phyloP scores from a whole-genome alignment of 2,113 vertebrate species.

The western clawed frog (Xenopus tropicalis) region DNA sequence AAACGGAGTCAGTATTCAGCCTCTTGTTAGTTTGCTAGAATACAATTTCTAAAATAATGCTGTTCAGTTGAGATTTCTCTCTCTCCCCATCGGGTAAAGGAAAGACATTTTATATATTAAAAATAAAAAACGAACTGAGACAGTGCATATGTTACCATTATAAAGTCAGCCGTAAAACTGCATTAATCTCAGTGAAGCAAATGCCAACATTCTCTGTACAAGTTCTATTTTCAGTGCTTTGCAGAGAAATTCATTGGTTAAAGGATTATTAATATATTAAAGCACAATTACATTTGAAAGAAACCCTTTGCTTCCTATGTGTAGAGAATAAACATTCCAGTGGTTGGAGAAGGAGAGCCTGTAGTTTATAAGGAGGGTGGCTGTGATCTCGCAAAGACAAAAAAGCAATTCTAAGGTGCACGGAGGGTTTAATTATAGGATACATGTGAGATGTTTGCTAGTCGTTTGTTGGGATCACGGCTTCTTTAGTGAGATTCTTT shows the following conservation, averaged over 20 bases:
- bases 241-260: constrained; percentile 7
- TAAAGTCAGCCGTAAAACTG: no score
- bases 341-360: not conserved
- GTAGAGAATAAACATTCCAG: no score
- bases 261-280: not conserved
- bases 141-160: no score
- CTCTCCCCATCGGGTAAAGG: no score
- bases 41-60: no score
- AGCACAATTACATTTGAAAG: not conserved
- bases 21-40: no score
- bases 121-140: no score
- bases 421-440: constrained; percentile 1
- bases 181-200: no score
- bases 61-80: no score
- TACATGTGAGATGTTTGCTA: constrained; percentile 49
- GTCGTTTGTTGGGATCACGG: constrained; percentile 71
- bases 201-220: not conserved
- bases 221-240: not conserved
- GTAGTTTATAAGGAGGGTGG: not conserved
- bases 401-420: constrained; percentile 12
- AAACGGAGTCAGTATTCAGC: no score
- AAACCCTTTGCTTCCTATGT: not conserved
- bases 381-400: constrained; percentile 4
- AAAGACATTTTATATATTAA: no score
- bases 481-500: constrained; percentile 83